Conservation (phyloP, 2,113 vertebrate species). For the Apus apus region DNA sequence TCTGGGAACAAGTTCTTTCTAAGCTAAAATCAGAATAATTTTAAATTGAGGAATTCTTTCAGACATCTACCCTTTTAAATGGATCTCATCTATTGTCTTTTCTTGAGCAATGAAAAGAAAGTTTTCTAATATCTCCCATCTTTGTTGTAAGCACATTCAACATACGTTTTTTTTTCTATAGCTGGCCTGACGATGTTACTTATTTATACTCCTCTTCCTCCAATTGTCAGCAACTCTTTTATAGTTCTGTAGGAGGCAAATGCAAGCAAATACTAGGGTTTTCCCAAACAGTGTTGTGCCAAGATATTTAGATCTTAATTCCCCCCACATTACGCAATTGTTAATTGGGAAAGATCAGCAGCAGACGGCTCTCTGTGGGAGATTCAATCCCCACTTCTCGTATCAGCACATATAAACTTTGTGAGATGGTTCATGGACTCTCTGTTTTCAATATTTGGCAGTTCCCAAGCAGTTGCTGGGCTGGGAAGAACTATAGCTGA, state of each 20-base stretch:
- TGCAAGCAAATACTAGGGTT: neutral
- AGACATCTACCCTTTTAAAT: neutral
- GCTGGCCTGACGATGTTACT: neutral
- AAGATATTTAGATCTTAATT: neutral
- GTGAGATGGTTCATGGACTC: neutral
- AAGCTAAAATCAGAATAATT: neutral
- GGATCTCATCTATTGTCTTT: neutral
- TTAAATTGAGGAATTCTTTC: neutral
- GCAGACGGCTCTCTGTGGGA: neutral
- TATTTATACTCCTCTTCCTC: neutral
- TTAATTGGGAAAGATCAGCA: neutral
- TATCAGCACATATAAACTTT: neutral
- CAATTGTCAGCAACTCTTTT: neutral
- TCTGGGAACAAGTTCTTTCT: neutral
- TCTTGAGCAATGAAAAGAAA: neutral
- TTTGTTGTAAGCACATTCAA: fast-evolving
- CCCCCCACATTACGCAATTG: neutral
- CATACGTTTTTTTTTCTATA: neutral
- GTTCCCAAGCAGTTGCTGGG: neutral
- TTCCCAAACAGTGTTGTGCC: neutral
- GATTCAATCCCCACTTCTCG: neutral
- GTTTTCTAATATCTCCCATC: neutral
- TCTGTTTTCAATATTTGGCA: neutral
- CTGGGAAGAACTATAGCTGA: slow-evolving; percentile 31
- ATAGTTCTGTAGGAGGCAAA: neutral